These are phyloP conservation scores for Coenobita brevimanus DNA, from an alignment of 1,140 invertebrate species.

Conservation along the genomic window DNA sequence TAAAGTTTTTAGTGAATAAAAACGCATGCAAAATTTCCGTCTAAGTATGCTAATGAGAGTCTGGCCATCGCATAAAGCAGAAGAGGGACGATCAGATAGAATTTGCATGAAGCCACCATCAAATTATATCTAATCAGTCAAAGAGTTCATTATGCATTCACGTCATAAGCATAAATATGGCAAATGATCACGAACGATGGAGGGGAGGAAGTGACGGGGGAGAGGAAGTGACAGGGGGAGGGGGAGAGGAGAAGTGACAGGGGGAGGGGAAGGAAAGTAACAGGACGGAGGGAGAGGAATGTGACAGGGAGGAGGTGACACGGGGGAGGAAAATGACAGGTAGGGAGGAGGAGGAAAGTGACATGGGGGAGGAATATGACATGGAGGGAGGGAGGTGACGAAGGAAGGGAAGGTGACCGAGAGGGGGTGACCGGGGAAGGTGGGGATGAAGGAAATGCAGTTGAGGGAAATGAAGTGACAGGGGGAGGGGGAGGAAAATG, in stretches of 20 bases:
- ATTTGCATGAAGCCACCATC: slow-evolving; percentile 13
- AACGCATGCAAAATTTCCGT: neutral
- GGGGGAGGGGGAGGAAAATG: neutral
- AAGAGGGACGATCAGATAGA: neutral
- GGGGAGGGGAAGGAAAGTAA: neutral
- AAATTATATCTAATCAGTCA: slow-evolving; percentile 37
- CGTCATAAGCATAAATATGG: slow-evolving; percentile 26
- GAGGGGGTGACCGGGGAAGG: no score
- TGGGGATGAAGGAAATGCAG: neutral
- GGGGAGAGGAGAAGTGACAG: neutral
- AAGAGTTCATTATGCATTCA: slow-evolving; percentile 20
- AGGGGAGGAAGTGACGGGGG: neutral
- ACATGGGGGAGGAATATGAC: neutral
- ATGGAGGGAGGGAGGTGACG: neutral
- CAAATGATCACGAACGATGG: neutral
- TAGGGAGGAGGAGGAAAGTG: neutral
- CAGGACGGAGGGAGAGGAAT: neutral
- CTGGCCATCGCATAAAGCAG: neutral
- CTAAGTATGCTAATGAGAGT: neutral
- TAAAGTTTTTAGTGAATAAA: no score
- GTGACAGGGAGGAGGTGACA: neutral
- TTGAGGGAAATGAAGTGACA: neutral
- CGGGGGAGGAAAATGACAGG: neutral
- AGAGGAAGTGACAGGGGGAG: neutral
- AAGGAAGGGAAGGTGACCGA: neutral